phyloP scores from a whole-genome alignment of 2,113 vertebrate genomes.

The Vidua chalybeata region DNA sequence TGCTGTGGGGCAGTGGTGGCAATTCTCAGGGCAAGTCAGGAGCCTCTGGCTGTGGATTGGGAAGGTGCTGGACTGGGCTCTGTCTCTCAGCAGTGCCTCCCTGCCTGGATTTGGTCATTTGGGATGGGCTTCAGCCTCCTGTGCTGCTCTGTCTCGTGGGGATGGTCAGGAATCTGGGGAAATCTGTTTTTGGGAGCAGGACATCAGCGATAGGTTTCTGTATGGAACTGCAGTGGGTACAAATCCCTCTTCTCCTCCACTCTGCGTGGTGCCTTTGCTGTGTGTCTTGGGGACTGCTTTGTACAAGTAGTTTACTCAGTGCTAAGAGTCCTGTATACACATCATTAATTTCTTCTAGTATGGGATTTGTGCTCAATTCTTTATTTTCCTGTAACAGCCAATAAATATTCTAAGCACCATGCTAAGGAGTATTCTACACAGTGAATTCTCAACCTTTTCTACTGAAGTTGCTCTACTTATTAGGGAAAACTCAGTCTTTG shows the following conservation, averaged over 20 bases:
- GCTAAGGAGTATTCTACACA: not conserved
- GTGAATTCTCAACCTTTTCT: not conserved
- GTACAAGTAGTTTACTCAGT: conserved; percentile 33
- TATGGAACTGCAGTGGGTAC: not conserved
- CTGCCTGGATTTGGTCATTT: not conserved
- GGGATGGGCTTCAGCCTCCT: not conserved
- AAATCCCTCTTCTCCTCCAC: not conserved
- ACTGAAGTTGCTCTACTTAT: conserved; percentile 7
- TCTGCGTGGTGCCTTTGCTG: not conserved
- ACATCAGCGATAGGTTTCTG: rapidly evolving
- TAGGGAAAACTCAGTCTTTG: not conserved
- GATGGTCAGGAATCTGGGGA: not conserved
- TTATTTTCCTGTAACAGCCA: not conserved
- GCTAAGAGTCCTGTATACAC: not conserved
- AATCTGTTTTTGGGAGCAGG: not conserved
- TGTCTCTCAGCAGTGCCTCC: not conserved
- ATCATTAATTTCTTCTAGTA: conserved; percentile 34
- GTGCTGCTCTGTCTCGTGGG: rapidly evolving
- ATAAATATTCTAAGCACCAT: conserved; percentile 14
- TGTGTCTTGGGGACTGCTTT: conserved; percentile 8
- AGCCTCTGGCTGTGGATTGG: rapidly evolving
- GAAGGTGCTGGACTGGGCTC: rapidly evolving
- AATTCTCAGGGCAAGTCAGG: not conserved
- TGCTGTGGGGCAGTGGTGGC: rapidly evolving
- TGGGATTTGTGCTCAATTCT: conserved; percentile 23